Base-by-base conservation (phyloP, 2,113 vertebrate species). In the Malurus cyaneus region DNA sequence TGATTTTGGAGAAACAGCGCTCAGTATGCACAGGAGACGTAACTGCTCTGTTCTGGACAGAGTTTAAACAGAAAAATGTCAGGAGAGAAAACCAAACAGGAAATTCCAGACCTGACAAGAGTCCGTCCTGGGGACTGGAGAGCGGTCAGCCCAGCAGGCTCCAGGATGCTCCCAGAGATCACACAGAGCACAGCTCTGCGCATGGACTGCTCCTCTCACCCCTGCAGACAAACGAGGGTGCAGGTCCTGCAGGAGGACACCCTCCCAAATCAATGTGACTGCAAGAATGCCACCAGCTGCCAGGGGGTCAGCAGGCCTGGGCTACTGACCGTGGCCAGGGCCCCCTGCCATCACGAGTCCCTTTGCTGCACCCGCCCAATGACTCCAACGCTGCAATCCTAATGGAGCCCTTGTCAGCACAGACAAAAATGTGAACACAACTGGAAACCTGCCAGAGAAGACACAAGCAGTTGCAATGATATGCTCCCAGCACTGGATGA, bases 31-130 rank as follows among this genome's bases (percentile, higher is more conserved):
- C 62, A 70, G 84, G 74, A 92, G 85, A 80, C n/a, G 4, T 41
- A 80, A 89, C 36, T 82, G 89, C 93, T 89, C 56, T 59, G 67
- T 1, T 94, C 93, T 93, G 89, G 81, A 80, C 67, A 93, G 81
- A 92, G 69, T 70, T 83, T 80, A 90, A 86, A 80, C 4, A 7
- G n/a, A 69, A 66, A 87, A 28, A 94, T 12, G 15, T 91, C 88
- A 88, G 71, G 61, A 92, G 62, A 81, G 54, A 93, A 93, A 94
- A 96, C 64, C 80, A 94, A 95, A 96, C 90, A 97, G 96, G 93
- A 96, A 96, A 94, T 96, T 92, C 96, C 94, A 93, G 74, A 80
- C 89, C 87, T 88, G 88, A 93, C 81, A 88, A 92, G 89, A 34
- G 81, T 71, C 82, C 71, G 36, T 94, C 64, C 79, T 6, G 52